These are phyloP conservation scores for Vanessa atalanta DNA, from an alignment of 1,140 invertebrate species.

Conservation along the genomic window DNA sequence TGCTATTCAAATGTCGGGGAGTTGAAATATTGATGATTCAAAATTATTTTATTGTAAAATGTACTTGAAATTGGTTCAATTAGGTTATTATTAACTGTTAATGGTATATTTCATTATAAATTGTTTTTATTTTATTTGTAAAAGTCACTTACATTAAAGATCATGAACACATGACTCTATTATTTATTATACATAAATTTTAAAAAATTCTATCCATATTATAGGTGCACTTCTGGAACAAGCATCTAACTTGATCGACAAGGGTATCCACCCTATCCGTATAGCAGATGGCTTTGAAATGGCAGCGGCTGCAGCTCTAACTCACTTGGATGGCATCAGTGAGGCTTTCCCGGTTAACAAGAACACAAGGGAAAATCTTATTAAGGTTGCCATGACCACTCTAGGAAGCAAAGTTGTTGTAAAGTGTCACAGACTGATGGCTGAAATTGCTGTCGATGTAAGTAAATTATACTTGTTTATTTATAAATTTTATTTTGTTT, in stretches of 20 bases:
- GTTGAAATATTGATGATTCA: too few species aligned
- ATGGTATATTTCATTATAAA: too few species aligned
- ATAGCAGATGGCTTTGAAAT: constrained; percentile 99
- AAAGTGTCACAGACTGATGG: constrained; percentile 97
- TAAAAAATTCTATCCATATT: not conserved
- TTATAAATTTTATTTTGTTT: too few species aligned
- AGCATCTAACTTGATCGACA: constrained; percentile 95
- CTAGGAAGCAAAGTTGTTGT: constrained; percentile 99
- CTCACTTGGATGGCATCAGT: constrained; percentile 93
- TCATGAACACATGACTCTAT: too few species aligned
- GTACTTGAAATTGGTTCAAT: too few species aligned
- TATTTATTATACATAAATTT: not conserved
- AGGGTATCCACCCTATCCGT: constrained; percentile 98
- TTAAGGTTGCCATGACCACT: constrained; percentile 98
- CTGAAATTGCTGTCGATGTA: constrained; percentile 98
- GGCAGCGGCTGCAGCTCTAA: constrained; percentile 94
- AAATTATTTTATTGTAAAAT: too few species aligned
- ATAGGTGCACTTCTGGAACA: constrained; percentile 96
- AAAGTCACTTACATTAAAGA: too few species aligned
- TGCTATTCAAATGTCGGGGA: too few species aligned
- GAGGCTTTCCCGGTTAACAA: constrained; percentile 93
- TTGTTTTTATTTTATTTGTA: too few species aligned
- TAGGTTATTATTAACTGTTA: too few species aligned
- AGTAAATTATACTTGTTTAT: constrained; percentile 38
- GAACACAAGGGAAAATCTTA: constrained; percentile 92